Conservation (phyloP, 53 echinoderm and acorn worm genomes). For the Actinopyga echinites region DNA sequence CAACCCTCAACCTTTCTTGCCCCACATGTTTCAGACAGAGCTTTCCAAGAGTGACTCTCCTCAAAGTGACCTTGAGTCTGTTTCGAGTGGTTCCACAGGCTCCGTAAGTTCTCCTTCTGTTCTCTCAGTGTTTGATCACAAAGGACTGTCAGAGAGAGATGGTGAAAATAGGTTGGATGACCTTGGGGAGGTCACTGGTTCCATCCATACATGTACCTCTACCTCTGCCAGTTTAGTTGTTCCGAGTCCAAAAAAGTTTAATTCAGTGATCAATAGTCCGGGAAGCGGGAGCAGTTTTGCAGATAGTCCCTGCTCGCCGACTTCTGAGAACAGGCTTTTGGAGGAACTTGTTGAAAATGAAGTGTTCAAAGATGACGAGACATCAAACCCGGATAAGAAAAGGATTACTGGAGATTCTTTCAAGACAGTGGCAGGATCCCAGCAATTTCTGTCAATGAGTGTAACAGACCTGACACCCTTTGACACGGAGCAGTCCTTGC, state of each 20-base stretch:
- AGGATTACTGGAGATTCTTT: background rate
- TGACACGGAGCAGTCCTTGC: slow-evolving; percentile 57
- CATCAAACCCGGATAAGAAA: background rate
- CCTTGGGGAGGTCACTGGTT: slow-evolving; percentile 68
- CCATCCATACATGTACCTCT: slow-evolving; percentile 38
- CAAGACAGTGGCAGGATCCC: background rate
- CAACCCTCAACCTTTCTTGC: background rate
- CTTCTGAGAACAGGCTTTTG: background rate
- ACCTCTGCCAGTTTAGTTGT: background rate
- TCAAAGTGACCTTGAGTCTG: slow-evolving; percentile 75
- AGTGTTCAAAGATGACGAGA: background rate
- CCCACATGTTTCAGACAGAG: slow-evolving; percentile 32
- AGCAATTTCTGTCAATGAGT: slow-evolving; percentile 37
- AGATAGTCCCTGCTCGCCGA: background rate
- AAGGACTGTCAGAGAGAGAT: slow-evolving; percentile 8
- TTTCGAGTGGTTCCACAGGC: slow-evolving; percentile 50
- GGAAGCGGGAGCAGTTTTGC: slow-evolving; percentile 1
- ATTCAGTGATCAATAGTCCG: slow-evolving; percentile 19
- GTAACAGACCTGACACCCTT: slow-evolving; percentile 8
- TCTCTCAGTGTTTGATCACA: background rate
- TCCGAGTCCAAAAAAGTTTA: slow-evolving; percentile 9
- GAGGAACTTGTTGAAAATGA: slow-evolving; percentile 20
- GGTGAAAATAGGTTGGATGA: slow-evolving; percentile 72
- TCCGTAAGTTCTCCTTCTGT: slow-evolving; percentile 71
- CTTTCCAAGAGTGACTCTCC: slow-evolving; percentile 69